Base-by-base conservation (phyloP, 2,113 vertebrate species). In the Tretioscincus oriximinensis region DNA sequence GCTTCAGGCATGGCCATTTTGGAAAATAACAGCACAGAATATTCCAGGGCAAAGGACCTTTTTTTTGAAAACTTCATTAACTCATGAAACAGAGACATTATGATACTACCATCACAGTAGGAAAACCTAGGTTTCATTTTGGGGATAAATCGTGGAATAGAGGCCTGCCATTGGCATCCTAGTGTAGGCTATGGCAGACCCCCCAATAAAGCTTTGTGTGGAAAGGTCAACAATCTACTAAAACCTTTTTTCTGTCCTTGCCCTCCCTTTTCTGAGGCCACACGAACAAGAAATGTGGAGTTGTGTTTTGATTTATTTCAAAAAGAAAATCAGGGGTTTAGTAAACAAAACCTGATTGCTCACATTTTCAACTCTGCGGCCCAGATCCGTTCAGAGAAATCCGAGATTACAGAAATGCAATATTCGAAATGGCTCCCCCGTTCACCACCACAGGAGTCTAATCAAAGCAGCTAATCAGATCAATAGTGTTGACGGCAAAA, bases 321-420 rank as follows among this genome's bases (percentile, higher is more conserved):
- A 63, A 26, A 92, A 91, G 92, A 93, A 93, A 94, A 92, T 92
- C 82, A 90, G 93, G 90, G 88, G 85, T 87, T 76, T 94, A 90
- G 93, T 94, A 95, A 95, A 95, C 93, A 95, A 89, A 92, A 86
- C 91, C 88, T 95, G 93, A 95, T 95, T 95, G 94, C 93, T 91
- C 89, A n/a, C 81, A 77, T 89, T 92, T 84, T 35, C 92, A 84
- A 60, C 79, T 41, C 60, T 88, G 92, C 87, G 90, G 90, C 86
- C 54, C 86, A 85, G 90, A 83, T 16, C 88, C 81, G 87, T 66
- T 80, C 79, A 82, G 71, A 10, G 73, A 81, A 83, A 88, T 89
- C 90, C 84, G 90, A 90, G 88, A 91, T 92, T 90, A 90, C 84
- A 89, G 91, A 92, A 94, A 94, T 90, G 85, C 85, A 93, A 90